Evolutionary conservation across 2,888 invertebrate species (phyloP).

Genomic region (Drosophila prolongata): DNA sequence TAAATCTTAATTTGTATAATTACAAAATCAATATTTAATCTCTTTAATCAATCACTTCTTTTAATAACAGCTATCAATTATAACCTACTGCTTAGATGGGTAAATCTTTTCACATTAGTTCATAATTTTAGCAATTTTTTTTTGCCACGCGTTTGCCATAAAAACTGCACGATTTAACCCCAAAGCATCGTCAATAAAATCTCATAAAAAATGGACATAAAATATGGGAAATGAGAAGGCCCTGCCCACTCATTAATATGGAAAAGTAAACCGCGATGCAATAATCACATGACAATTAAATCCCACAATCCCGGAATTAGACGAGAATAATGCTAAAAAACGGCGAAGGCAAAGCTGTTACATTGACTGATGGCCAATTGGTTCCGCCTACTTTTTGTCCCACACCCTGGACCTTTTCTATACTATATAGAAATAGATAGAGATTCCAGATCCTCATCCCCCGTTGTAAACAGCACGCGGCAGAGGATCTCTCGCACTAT

Average conservation of each 20-base stretch:
- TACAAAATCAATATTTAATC: too few species aligned
- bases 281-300: slow-evolving; percentile 69
- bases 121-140: neutral
- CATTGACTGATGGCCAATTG: slow-evolving; percentile 81
- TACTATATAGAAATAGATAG: neutral
- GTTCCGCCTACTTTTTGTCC: slow-evolving; percentile 75
- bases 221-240: slow-evolving; percentile 37
- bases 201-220: slow-evolving; percentile 48
- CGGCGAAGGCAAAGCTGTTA: slow-evolving; percentile 52
- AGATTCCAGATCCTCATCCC: slow-evolving; percentile 31
- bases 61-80: too few species aligned
- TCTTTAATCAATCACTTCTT: too few species aligned
- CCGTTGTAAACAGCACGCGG: slow-evolving; percentile 65
- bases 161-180: slow-evolving; percentile 35
- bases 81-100: too few species aligned
- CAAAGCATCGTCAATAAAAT: slow-evolving; percentile 27
- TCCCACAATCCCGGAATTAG: slow-evolving; percentile 60
- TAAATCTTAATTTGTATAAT: too few species aligned
- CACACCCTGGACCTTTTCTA: slow-evolving; percentile 2
- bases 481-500: slow-evolving; percentile 14
- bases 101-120: neutral
- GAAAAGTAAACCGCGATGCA: slow-evolving; percentile 29
- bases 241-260: slow-evolving; percentile 70
- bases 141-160: slow-evolving; percentile 52
- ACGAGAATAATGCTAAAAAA: slow-evolving; percentile 55